phyloP scores from a whole-genome alignment of 2,888 invertebrate genomes.

The Eubasilissa splendida region DNA sequence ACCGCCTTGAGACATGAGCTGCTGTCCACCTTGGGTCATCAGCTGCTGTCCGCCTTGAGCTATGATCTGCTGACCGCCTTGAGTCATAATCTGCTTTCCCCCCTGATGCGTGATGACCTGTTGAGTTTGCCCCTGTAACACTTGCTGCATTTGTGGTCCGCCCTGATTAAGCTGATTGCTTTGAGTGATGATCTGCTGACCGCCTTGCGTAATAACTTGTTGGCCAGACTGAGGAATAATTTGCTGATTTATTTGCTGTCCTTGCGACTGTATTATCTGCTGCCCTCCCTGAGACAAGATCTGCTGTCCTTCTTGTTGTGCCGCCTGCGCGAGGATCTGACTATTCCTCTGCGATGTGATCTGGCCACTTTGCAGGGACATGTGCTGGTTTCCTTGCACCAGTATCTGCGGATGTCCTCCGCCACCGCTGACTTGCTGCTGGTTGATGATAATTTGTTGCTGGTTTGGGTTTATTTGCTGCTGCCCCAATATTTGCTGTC shows the following conservation, averaged over 20 bases:
- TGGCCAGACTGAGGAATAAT: conserved; percentile 61
- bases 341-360: conserved; percentile 9
- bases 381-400: conserved; percentile 71
- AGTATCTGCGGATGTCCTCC: conserved; percentile 70
- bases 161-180: conserved; percentile 68
- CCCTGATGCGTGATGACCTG: conserved; percentile 62
- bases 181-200: conserved; percentile 70
- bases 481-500: conserved; percentile 68
- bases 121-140: conserved; percentile 66
- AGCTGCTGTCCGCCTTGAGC: conserved; percentile 70
- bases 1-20: conserved; percentile 63
- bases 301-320: conserved; percentile 66
- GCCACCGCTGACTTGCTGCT: conserved; percentile 68
- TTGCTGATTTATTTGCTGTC: conserved; percentile 66
- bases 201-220: conserved; percentile 63
- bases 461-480: conserved; percentile 63
- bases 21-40: conserved; percentile 60
- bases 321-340: conserved; percentile 22
- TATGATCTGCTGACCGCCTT: conserved; percentile 71
- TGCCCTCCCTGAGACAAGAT: conserved; percentile 58
- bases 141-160: conserved; percentile 67
- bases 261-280: conserved; percentile 61
- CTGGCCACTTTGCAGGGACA: conserved; percentile 65
- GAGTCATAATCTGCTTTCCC: conserved; percentile 70
- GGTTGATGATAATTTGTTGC: conserved; percentile 57